Conservation (phyloP, 1,140 invertebrate genomes). For the Drosophila rhopaloa region DNA sequence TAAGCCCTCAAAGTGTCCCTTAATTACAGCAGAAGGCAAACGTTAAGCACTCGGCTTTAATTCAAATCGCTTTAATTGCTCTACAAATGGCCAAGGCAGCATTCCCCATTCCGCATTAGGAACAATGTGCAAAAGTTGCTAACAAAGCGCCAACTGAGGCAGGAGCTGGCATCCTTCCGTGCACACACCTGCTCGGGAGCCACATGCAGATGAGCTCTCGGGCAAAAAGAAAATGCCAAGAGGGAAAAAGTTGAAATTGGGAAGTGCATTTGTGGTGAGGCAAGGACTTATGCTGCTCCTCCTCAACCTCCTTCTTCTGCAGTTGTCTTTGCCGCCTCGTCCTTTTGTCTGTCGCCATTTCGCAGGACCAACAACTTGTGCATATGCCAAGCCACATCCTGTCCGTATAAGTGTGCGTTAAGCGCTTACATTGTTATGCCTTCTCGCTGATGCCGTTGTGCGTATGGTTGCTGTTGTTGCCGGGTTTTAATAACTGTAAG, state of each 20-base stretch:
- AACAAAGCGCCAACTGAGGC: constrained; percentile 62
- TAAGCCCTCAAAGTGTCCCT: constrained; percentile 66
- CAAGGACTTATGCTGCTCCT: constrained; percentile 50
- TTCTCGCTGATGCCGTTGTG: constrained; percentile 45
- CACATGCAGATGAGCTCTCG: constrained; percentile 66
- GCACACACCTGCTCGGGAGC: constrained; percentile 18
- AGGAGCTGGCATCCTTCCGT: constrained; percentile 23
- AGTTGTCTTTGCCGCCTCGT: constrained; percentile 31
- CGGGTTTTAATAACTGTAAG: constrained; percentile 75
- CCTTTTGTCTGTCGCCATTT: constrained; percentile 41
- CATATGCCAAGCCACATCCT: constrained; percentile 58
- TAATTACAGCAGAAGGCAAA: constrained; percentile 71
- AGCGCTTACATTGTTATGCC: constrained; percentile 74
- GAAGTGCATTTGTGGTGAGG: constrained; percentile 74
- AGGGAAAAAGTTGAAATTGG: constrained; percentile 56
- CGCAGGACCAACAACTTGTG: constrained; percentile 49
- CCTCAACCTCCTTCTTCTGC: not conserved
- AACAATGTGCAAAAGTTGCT: constrained; percentile 69
- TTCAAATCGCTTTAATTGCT: constrained; percentile 77
- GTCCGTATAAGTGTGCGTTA: constrained; percentile 60
- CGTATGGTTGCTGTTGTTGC: constrained; percentile 49
- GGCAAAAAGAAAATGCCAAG: constrained; percentile 32
- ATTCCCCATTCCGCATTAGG: constrained; percentile 49
- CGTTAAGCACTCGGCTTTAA: constrained; percentile 71
- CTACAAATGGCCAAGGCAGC: constrained; percentile 64